phyloP scores from a whole-genome alignment of 2,113 vertebrate species.

The Urocitellus parryii region DNA sequence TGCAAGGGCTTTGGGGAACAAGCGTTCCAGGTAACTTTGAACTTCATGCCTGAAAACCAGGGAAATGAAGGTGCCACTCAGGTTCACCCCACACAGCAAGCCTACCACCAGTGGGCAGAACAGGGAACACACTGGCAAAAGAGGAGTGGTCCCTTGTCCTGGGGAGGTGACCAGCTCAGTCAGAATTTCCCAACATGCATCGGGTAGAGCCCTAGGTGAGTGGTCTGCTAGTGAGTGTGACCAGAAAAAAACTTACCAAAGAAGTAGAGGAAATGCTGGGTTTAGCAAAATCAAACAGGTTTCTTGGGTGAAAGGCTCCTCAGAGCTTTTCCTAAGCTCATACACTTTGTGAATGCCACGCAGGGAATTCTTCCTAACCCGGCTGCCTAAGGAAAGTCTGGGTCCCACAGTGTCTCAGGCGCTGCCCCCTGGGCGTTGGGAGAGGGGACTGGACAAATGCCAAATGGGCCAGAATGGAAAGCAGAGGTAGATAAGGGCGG shows the following conservation, averaged over 20 bases:
- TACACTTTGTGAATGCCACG: neutral
- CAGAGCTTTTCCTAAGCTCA: neutral
- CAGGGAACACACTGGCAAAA: neutral
- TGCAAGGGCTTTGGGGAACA: neutral
- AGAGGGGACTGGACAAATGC: neutral
- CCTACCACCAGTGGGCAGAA: neutral
- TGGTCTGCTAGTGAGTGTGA: neutral
- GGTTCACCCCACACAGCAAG: neutral
- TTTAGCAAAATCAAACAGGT: neutral
- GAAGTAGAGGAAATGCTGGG: neutral
- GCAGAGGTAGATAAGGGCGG: neutral
- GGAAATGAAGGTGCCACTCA: rapidly evolving
- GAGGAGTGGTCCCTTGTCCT: neutral
- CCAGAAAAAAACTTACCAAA: neutral
- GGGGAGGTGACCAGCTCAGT: neutral
- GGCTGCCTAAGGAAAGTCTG: neutral
- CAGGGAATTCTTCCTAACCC: neutral
- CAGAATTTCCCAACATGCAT: neutral
- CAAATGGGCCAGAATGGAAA: neutral
- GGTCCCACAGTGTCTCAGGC: neutral
- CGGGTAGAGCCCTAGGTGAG: neutral
- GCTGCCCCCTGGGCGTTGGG: neutral
- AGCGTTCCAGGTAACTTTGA: neutral
- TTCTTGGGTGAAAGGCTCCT: neutral
- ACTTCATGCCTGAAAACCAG: neutral